Conservation (phyloP, 2,797 vertebrate genomes). For the Rallus crepitans region DNA sequence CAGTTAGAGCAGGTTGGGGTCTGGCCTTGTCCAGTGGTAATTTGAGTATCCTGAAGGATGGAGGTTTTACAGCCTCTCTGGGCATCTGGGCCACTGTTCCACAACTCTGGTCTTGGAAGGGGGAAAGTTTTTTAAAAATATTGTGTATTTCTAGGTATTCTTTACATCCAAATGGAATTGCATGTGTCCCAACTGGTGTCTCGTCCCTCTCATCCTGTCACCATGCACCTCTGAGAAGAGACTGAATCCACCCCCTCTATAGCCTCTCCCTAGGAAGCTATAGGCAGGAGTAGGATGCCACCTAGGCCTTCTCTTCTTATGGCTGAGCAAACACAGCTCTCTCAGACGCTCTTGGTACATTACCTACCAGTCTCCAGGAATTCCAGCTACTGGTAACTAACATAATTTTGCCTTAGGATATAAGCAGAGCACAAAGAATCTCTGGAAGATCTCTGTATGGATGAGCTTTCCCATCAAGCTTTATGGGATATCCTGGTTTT, state of each 20-base stretch:
- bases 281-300: background rate
- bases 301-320: background rate
- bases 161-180: background rate
- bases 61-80: background rate
- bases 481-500: background rate
- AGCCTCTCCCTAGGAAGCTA: background rate
- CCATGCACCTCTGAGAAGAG: background rate
- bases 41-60: background rate
- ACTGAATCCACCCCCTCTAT: background rate
- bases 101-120: background rate
- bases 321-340: fast-evolving
- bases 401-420: background rate
- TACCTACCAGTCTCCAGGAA: background rate
- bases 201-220: background rate
- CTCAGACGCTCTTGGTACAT: background rate
- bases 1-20: background rate
- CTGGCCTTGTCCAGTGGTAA: background rate
- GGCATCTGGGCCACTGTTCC: background rate
- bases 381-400: background rate
- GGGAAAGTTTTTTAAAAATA: too few species aligned
- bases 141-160: background rate
- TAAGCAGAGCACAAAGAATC: background rate
- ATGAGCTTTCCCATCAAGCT: background rate
- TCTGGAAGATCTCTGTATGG: background rate
- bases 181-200: background rate